A percentile compares a stretch with the other conserved stretches of the same genome.
Evolutionary conservation across 1,140 invertebrate genomes (phyloP).

Genomic region (Panulirus ornatus): DNA sequence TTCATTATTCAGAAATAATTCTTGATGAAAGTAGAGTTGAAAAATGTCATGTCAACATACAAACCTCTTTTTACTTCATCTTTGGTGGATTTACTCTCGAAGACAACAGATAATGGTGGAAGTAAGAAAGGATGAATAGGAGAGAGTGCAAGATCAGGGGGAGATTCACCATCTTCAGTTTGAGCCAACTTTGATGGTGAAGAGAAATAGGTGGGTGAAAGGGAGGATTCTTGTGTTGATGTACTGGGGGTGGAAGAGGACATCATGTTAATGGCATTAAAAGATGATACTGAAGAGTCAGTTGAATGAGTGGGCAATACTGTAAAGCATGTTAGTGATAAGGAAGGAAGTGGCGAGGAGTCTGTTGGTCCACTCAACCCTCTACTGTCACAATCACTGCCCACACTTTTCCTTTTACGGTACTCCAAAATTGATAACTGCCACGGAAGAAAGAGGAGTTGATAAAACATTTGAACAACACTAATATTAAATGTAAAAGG

Average conservation of each 20-base stretch:
- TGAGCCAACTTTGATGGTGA: background rate
- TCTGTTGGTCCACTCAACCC: slow-evolving; percentile 76
- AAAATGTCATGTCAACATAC: background rate
- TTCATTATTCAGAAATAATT: background rate
- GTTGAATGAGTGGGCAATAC: background rate
- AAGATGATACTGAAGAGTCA: background rate
- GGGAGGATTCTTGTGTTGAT: slow-evolving; percentile 58
- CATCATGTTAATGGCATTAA: too few species aligned
- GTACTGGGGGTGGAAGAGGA: background rate
- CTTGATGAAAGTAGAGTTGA: background rate
- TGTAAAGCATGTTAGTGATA: background rate
- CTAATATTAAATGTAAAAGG: background rate
- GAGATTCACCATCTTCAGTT: slow-evolving; percentile 16
- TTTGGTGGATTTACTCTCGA: slow-evolving; percentile 9
- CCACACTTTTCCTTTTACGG: slow-evolving; percentile 65
- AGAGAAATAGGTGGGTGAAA: slow-evolving; percentile 66
- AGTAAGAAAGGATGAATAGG: slow-evolving; percentile 40
- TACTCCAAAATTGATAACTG: slow-evolving; percentile 73
- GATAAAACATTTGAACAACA: background rate
- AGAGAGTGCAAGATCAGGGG: slow-evolving; percentile 61
- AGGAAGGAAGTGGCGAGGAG: slow-evolving; percentile 76
- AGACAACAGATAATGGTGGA: slow-evolving; percentile 19
- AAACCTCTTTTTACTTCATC: slow-evolving; percentile 50
- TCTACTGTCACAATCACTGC: slow-evolving; percentile 34
- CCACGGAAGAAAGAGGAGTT: background rate